A percentile compares a stretch with the other conserved stretches of the same genome.
Evolutionary conservation across 2,113 vertebrate genomes (phyloP).

Genomic region (Lepus timidus): DNA sequence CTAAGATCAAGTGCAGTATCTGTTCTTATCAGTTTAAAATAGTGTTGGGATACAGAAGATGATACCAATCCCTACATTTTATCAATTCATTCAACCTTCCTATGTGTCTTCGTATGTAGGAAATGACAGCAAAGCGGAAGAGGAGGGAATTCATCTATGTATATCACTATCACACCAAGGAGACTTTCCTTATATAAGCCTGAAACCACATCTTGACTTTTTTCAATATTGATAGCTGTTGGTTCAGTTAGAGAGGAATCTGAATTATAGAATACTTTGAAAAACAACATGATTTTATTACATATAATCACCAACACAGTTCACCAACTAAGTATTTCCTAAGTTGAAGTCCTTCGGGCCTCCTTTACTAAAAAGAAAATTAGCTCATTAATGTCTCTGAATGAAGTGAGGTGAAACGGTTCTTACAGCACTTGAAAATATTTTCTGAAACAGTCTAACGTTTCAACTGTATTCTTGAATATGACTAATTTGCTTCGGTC

Average conservation of each 20-base stretch:
- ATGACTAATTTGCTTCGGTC: not conserved
- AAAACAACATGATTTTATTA: conserved; percentile 62
- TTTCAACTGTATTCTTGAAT: conserved; percentile 14
- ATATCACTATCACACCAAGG: not conserved
- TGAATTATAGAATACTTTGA: conserved; percentile 31
- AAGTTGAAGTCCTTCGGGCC: conserved; percentile 63
- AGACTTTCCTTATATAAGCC: not conserved
- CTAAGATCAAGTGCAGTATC: too few species aligned
- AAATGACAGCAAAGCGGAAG: not conserved
- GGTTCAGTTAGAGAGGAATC: not conserved
- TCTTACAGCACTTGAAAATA: conserved; percentile 60
- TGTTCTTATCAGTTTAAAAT: too few species aligned
- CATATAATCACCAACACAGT: conserved; percentile 50
- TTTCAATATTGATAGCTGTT: not conserved
- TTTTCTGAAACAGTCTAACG: conserved; percentile 46
- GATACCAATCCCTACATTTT: not conserved
- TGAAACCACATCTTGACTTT: not conserved
- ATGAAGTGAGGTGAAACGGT: conserved; percentile 54
- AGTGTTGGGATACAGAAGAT: not conserved
- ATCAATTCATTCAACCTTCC: not conserved
- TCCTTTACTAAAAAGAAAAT: conserved; percentile 76
- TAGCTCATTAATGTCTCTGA: conserved; percentile 71
- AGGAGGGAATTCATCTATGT: not conserved
- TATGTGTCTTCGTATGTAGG: conserved; percentile 13
- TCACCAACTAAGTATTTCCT: conserved; percentile 40